Conservation (phyloP, 1,140 invertebrate genomes). For the Venturia canescens region DNA sequence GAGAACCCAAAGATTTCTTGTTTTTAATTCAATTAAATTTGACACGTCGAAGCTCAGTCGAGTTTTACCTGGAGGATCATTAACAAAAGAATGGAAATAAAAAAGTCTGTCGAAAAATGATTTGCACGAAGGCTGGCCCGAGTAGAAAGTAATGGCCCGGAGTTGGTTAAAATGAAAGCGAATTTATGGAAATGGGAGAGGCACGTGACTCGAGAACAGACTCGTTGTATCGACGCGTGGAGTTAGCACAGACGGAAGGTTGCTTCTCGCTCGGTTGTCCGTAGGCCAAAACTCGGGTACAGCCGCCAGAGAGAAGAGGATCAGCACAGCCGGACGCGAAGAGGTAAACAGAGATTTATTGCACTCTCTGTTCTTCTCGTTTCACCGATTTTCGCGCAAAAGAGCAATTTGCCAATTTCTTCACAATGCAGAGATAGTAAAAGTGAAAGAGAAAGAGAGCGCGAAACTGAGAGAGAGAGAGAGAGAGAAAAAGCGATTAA, state of each 20-base stretch:
- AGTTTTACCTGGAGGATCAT: no score
- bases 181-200: background rate
- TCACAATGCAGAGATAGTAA: background rate
- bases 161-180: background rate
- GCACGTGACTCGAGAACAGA: slow-evolving; percentile 5
- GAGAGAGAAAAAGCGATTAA: background rate
- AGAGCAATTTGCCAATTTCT: slow-evolving; percentile 51
- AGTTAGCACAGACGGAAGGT: background rate
- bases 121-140: no score
- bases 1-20: no score
- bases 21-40: no score
- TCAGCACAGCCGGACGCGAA: slow-evolving; percentile 35
- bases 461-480: no score
- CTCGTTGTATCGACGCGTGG: slow-evolving; percentile 12
- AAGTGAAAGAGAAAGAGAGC: slow-evolving; percentile 1
- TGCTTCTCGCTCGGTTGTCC: background rate
- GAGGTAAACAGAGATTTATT: slow-evolving; percentile 57
- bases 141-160: background rate
- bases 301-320: slow-evolving; percentile 3
- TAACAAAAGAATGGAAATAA: no score
- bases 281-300: slow-evolving; percentile 5
- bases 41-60: no score
- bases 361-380: slow-evolving; percentile 42
- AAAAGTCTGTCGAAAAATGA: background rate
- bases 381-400: slow-evolving; percentile 62